Evolutionary conservation across 64 coral and sea anemone species (phyloP), one percentile per base, ranked within the genome.

Genomic region (Platygyra sinensis): DNA sequence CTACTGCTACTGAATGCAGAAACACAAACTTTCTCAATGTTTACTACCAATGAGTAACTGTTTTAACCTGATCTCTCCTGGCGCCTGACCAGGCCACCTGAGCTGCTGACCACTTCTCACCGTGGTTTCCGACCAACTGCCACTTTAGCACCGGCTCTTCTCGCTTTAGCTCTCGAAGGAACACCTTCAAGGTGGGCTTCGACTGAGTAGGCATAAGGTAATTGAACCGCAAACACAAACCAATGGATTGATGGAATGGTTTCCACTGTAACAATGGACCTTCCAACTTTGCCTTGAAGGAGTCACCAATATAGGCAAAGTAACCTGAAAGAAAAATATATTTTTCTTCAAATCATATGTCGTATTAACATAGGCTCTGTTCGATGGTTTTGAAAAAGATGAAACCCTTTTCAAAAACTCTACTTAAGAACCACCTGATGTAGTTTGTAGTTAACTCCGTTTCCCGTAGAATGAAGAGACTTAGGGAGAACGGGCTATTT

Each of bases 201-300:
- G 49, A 55, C 5, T 55, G 27, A 29, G n/a, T 30, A n/a, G 78
- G 78, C 78, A 80, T 50, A 13, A 80, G 78, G 33, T 80, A 80
- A 31, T 50, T 57, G 52, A 80, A 80, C 3, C 20, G 50, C 18
- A 80, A 59, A 49, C 78, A 80, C 57, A 80, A 80, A 17, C 78
- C 78, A 14, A 80, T 28, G 30, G 24, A 11, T 80, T 54, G 49
- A 33, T 80, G 78, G 51, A 80, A 80, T 54, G 78, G 78, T 54
- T 80, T 80, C 78, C 78, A 80, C 33, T 49, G 49, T 30, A 80
- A 80, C 49, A 28, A 18, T 30, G 78, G 78, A 80, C 78, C 51
- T 28, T 55, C 78, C 49, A 80, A 29, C 50, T 24, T 27, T 80
- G 78, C 42, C 25, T 80, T 80, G 1, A 29, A 80, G 49, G 78